A percentile compares a stretch with the other conserved stretches of the same genome.
Conservation (phyloP, 2,797 vertebrate genomes). For the Iguana delicatissima region DNA sequence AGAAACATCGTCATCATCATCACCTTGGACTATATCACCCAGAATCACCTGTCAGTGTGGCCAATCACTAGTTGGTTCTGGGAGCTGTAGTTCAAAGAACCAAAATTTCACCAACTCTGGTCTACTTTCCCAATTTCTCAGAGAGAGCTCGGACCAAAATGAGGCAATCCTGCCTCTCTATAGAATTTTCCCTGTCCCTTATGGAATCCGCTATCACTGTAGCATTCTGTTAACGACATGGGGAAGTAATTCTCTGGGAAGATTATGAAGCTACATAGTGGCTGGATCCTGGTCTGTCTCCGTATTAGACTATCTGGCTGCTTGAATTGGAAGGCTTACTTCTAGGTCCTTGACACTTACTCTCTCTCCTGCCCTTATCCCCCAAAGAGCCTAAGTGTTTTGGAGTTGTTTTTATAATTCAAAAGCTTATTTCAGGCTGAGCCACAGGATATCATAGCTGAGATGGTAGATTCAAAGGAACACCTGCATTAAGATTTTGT, state of each 20-base stretch:
- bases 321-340: background rate
- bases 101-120: too few relatives aligned
- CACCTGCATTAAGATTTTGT: background rate
- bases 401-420: background rate
- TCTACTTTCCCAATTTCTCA: background rate
- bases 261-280: background rate
- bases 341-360: background rate
- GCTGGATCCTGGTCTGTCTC: too few relatives aligned
- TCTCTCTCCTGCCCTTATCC: too few relatives aligned
- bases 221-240: background rate
- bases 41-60: too few relatives aligned
- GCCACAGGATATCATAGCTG: background rate
- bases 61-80: too few relatives aligned
- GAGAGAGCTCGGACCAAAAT: background rate
- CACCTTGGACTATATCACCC: too few relatives aligned
- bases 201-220: too few relatives aligned
- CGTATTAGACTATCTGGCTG: background rate
- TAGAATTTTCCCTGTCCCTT: background rate
- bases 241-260: background rate
- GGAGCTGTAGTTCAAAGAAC: too few relatives aligned
- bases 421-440: background rate
- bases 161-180: too few relatives aligned
- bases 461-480: background rate
- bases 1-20: too few relatives aligned
- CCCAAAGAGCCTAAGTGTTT: background rate